phyloP scores from a whole-genome alignment of 2,888 invertebrate species.

The Hipparchia semele region DNA sequence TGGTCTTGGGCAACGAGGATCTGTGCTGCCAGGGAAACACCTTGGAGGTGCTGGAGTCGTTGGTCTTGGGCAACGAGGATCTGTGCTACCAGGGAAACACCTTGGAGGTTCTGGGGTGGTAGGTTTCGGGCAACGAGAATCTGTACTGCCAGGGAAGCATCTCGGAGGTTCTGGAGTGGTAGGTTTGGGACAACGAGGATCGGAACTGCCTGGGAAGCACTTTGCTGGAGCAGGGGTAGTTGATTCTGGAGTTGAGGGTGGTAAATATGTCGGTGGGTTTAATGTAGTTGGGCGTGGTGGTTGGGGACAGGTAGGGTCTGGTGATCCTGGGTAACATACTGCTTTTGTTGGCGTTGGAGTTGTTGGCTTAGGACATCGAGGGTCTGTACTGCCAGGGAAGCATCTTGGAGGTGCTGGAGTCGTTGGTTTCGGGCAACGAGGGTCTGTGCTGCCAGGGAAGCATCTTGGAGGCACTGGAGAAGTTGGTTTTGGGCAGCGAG shows the following conservation, averaged over 20 bases:
- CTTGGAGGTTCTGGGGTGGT: slow-evolving; percentile 48
- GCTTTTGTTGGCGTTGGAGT: slow-evolving; percentile 41
- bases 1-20: slow-evolving; percentile 52
- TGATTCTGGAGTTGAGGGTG: slow-evolving; percentile 42
- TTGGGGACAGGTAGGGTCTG: slow-evolving; percentile 52
- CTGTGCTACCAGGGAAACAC: slow-evolving; percentile 46
- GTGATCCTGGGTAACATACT: slow-evolving; percentile 44
- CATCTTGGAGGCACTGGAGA: slow-evolving; percentile 45
- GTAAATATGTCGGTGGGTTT: slow-evolving; percentile 44
- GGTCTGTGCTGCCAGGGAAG: slow-evolving; percentile 49
- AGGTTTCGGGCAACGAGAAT: slow-evolving; percentile 52
- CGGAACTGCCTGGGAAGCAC: slow-evolving; percentile 56
- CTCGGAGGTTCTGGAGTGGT: slow-evolving; percentile 45
- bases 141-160: slow-evolving; percentile 49
- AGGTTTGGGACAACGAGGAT: slow-evolving; percentile 52
- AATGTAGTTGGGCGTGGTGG: slow-evolving; percentile 45
- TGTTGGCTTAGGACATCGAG: slow-evolving; percentile 53
- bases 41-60: slow-evolving; percentile 51
- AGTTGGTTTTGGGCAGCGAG: slow-evolving; percentile 51
- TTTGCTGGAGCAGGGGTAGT: slow-evolving; percentile 46
- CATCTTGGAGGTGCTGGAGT: slow-evolving; percentile 49
- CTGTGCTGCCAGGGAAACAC: slow-evolving; percentile 38
- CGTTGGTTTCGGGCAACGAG: slow-evolving; percentile 51
- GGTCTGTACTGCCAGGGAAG: slow-evolving; percentile 48
- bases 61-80: slow-evolving; percentile 52